These are phyloP conservation scores for Cataglyphis livida DNA, from an alignment of 2,888 invertebrate genomes.

Conservation along the genomic window DNA sequence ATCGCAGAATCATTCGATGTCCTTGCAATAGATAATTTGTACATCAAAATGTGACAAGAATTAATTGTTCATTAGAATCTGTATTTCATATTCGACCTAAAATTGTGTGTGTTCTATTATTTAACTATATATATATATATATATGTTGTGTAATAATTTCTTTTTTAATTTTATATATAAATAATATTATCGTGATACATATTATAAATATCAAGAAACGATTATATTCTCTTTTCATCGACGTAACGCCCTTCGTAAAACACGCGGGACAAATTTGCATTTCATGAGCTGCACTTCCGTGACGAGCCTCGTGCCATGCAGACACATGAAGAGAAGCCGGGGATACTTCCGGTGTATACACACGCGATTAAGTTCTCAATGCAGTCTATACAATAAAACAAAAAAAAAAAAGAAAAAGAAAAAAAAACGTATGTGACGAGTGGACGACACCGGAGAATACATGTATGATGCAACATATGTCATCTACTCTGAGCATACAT, in stretches of 20 bases:
- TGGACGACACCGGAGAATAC: conserved; percentile 30
- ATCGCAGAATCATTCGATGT: background rate
- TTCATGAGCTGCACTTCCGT: conserved; percentile 70
- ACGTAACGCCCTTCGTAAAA: background rate
- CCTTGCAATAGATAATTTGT: conserved; percentile 14
- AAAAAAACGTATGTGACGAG: conserved; percentile 41
- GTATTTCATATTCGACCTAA: background rate
- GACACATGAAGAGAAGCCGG: conserved; percentile 41
- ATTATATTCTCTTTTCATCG: conserved; percentile 1
- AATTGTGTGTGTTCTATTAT: background rate
- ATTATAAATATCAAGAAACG: background rate
- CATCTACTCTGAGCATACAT: background rate
- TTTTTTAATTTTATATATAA: background rate
- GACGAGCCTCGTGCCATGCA: conserved; percentile 45
- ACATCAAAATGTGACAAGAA: background rate
- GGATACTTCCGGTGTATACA: conserved; percentile 70
- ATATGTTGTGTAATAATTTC: background rate
- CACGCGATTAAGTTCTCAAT: conserved; percentile 68
- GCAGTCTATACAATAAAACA: conserved; percentile 63
- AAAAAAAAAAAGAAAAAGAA: conserved; percentile 63
- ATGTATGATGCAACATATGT: conserved; percentile 46
- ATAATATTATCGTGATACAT: background rate
- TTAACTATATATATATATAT: background rate
- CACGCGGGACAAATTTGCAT: conserved; percentile 63
- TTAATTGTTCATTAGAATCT: background rate